A percentile compares a stretch with the other conserved stretches of the same genome.
These are phyloP conservation scores for Petrocephalus zakoni DNA, from an alignment of 2,113 vertebrate species.

Conservation along the genomic window DNA sequence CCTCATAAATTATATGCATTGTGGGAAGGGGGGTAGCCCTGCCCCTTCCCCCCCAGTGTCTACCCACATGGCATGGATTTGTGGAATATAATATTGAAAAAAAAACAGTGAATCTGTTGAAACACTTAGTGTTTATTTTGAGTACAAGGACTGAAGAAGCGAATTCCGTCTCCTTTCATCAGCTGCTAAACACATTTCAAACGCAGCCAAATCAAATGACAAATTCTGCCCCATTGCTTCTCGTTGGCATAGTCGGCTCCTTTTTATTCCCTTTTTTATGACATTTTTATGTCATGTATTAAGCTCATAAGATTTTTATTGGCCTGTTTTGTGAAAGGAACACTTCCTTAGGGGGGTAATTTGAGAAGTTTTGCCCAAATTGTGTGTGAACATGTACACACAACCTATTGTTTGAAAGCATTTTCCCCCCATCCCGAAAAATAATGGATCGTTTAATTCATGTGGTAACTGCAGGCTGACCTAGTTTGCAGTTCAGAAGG, in stretches of 20 bases:
- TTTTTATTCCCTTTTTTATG: constrained; percentile 2
- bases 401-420: constrained; percentile 30
- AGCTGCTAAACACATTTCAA: constrained; percentile 10
- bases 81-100: constrained; percentile 9
- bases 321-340: constrained; percentile 11
- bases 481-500: constrained; percentile 21
- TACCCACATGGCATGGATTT: constrained; percentile 15
- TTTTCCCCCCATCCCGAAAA: constrained; percentile 19
- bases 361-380: constrained; percentile 30
- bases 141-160: constrained; percentile 1
- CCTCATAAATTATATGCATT: background rate
- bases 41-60: background rate
- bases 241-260: background rate
- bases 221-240: background rate
- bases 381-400: constrained; percentile 36
- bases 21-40: background rate
- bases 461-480: constrained; percentile 31
- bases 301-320: constrained; percentile 1
- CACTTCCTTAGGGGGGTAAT: constrained; percentile 24
- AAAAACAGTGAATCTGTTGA: constrained; percentile 3
- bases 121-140: background rate
- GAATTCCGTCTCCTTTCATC: background rate
- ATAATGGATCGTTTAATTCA: constrained; percentile 31
- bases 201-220: background rate
- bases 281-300: constrained; percentile 13